phyloP scores from a whole-genome alignment of 2,797 vertebrate species.

The Geotrypetes seraphini region DNA sequence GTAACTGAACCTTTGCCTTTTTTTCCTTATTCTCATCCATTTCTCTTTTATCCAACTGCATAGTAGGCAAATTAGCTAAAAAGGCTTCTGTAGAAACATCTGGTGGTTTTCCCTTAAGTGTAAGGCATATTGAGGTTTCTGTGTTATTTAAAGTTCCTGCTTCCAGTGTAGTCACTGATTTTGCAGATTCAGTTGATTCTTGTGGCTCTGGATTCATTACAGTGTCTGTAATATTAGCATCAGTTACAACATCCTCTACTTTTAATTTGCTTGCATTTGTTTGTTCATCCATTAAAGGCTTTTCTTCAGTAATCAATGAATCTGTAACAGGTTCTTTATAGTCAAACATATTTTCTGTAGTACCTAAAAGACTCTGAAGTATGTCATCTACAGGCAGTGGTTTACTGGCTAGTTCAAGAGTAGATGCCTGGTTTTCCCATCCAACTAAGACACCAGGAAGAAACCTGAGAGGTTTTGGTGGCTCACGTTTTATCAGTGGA shows the following conservation, averaged over 20 bases:
- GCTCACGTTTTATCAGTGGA: conserved; percentile 59
- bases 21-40: conserved; percentile 47
- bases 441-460: conserved; percentile 90
- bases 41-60: conserved; percentile 53
- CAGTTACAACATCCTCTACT: conserved; percentile 36
- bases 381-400: conserved; percentile 56
- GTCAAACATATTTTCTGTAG: conserved; percentile 40
- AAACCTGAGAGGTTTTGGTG: conserved; percentile 82
- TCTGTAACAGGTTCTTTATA: conserved; percentile 33
- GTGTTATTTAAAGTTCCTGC: conserved; percentile 36
- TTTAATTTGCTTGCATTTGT: neutral
- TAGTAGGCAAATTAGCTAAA: conserved; percentile 70
- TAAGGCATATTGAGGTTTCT: conserved; percentile 49
- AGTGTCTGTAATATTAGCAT: conserved; percentile 43
- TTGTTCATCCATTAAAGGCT: conserved; percentile 47
- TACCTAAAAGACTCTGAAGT: conserved; percentile 54
- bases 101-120: conserved; percentile 86
- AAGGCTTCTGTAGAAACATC: conserved; percentile 89
- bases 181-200: conserved; percentile 23
- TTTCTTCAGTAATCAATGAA: conserved; percentile 34
- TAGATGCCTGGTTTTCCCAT: conserved; percentile 77
- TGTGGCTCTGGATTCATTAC: conserved; percentile 27
- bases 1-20: conserved; percentile 35
- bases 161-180: conserved; percentile 15
- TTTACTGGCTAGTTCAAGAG: conserved; percentile 70